Percentiles rank a stretch among this genome's conserved stretches.
phyloP scores from a whole-genome alignment of 2,888 invertebrate genomes.

The Calliphora vomitoria region DNA sequence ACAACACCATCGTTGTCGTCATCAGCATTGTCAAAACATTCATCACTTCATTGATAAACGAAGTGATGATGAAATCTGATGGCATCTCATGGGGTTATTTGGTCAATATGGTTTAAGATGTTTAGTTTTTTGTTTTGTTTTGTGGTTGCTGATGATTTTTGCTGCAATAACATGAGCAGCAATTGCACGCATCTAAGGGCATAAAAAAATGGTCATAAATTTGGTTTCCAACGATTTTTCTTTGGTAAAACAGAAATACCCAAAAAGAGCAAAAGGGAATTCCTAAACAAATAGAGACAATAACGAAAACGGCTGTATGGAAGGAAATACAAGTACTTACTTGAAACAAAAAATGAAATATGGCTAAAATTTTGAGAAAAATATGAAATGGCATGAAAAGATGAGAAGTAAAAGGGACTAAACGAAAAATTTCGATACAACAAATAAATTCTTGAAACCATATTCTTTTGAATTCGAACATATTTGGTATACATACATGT shows the following conservation, averaged over 20 bases:
- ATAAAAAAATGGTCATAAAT: slow-evolving; percentile 8
- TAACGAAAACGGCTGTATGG: not conserved
- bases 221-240: not conserved
- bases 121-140: not conserved
- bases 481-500: too few species aligned
- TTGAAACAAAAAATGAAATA: not conserved
- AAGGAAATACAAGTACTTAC: not conserved
- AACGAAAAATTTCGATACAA: too few species aligned
- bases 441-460: too few species aligned
- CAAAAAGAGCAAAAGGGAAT: not conserved
- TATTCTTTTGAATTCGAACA: too few species aligned
- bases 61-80: slow-evolving; percentile 38
- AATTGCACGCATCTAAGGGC: slow-evolving; percentile 26
- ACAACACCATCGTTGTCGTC: not conserved
- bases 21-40: slow-evolving; percentile 29
- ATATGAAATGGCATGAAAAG: too few species aligned
- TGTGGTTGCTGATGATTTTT: not conserved
- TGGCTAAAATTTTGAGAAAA: not conserved
- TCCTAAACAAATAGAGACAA: not conserved
- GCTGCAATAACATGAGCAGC: not conserved
- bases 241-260: not conserved
- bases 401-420: too few species aligned
- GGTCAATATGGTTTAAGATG: slow-evolving; percentile 40
- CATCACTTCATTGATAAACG: slow-evolving; percentile 25
- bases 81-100: slow-evolving; percentile 47